Evolutionary conservation across 1,140 invertebrate species (phyloP), one percentile per base, ranked within the genome.

Genomic region (Colletes latitarsis): DNA sequence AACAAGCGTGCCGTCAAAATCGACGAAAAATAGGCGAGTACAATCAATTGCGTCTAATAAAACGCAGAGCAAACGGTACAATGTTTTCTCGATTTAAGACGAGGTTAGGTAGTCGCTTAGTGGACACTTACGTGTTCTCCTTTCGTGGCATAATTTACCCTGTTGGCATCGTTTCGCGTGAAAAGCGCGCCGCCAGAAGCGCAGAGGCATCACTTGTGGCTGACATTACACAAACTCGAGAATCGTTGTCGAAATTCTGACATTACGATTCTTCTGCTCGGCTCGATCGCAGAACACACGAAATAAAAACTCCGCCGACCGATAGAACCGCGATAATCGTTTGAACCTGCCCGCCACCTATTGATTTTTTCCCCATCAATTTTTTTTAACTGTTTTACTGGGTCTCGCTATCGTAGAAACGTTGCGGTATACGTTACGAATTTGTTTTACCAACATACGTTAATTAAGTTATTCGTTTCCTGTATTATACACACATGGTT

Each of bases 111-210:
- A 63, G 30, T 49, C 21, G 30, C 49, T 19, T 41, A 77, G 63
- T 72, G 39, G 12, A 64, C 70, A 89, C 92, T 92, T 84, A 93
- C 92, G 88, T 89, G 85, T 92, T 93, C 82, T 93, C 92, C 75
- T 93, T 93, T 84, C 92, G 91, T 85, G 92, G 92, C 92, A 93
- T 93, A 92, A 92, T 93, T 92, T 85, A 89, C 82, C 84, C 68
- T 63, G 60, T 83, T 86, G 73, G 70, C 85, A 87, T 87, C 85
- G 66, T 87, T 86, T 57, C 58, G 70, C 70, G 60, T 52, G 75
- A 74, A 81, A 55, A 81, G 66, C 60, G 73, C 69, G 64, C 60
- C 52, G 70, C 76, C 77, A 55, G 58, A 86, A 83, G 75, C 74
- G 74, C 64, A 46, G 46, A 53, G 67, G 19, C 72, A 77, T 86